Base-by-base conservation (phyloP, 2,797 vertebrate species). In the Syngnathus acus region DNA sequence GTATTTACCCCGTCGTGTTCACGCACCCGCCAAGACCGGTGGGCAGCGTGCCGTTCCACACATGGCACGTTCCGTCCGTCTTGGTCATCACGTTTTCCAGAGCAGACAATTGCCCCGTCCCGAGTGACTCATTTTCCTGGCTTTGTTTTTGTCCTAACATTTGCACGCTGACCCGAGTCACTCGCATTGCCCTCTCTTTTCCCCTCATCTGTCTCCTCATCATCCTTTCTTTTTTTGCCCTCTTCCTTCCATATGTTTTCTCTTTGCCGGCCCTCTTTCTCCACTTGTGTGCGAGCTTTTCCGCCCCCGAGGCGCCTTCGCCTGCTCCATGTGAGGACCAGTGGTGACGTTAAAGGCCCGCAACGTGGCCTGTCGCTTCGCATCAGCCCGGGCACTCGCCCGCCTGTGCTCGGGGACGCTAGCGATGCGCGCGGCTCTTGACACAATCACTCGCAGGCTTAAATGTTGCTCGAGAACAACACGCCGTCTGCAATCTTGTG, bases 331-430 rank as follows among this genome's bases (percentile, higher is more conserved):
- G 82, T 86, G 82, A 83, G 78, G 81, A 89, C 86, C 86, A 78
- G 84, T 72, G 77, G 78, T 89, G 82, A 86, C 81, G 84, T 87
- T 89, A 86, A 91, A 90, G 90, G 81, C 83, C 82, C 71, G 71
- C 78, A 87, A 83, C 78, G 61, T 65, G 69, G 76, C 76, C 81
- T 85, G 88, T 91, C 89, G 59, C 72, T 87, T 89, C 83, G 83
- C 78, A 87, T 90, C 87, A 90, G 84, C 72, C 72, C 47, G 3
- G 48, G 77, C 78, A 78, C 73, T 74, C 59, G 23, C 74, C n/a
- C 75, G 74, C 79, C 75, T 72, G 65, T 1, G 13, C 63, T 62
- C 63, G 55, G 66, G 73, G 47, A 37, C 71, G 72, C 61, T 32
- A 62, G 60, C 40, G 11, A 61, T 66, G 67, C 54, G 21, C 63